Conservation (phyloP, 2,888 invertebrate genomes). For the Lasioglossum malachurum region DNA sequence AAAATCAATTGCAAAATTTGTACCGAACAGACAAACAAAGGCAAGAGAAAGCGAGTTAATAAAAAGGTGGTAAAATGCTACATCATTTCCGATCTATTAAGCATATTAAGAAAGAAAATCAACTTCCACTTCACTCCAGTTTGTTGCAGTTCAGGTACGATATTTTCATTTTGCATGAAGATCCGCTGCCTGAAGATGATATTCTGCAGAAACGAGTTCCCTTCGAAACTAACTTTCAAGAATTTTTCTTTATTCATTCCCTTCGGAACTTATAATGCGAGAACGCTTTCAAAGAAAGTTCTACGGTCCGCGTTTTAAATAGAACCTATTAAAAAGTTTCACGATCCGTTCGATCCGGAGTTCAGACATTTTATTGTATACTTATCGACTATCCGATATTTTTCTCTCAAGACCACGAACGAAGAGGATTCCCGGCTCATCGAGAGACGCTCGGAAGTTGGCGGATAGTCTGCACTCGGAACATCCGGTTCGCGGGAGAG, state of each 20-base stretch:
- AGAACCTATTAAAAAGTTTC: conserved; percentile 1
- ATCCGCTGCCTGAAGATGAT: too few relatives aligned
- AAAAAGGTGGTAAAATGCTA: too few relatives aligned
- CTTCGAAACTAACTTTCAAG: neutral
- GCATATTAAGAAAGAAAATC: too few relatives aligned
- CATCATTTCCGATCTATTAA: too few relatives aligned
- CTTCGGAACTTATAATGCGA: too few relatives aligned
- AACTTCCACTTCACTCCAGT: too few relatives aligned
- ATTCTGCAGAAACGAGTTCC: neutral
- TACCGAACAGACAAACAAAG: too few relatives aligned
- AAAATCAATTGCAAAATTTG: too few relatives aligned
- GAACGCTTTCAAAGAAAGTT: neutral
- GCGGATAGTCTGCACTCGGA: neutral
- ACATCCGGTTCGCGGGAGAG: neutral
- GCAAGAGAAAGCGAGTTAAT: too few relatives aligned
- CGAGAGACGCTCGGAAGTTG: neutral
- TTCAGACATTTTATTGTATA: neutral
- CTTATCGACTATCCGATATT: neutral
- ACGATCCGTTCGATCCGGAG: neutral
- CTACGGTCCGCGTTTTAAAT: neutral
- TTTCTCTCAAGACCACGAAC: neutral
- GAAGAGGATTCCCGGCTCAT: neutral
- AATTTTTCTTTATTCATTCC: neutral
- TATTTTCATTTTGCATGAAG: too few relatives aligned
- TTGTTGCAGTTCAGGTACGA: too few relatives aligned